Base-by-base conservation (phyloP, 2,888 invertebrate genomes). In the Scaeva pyrastri region DNA sequence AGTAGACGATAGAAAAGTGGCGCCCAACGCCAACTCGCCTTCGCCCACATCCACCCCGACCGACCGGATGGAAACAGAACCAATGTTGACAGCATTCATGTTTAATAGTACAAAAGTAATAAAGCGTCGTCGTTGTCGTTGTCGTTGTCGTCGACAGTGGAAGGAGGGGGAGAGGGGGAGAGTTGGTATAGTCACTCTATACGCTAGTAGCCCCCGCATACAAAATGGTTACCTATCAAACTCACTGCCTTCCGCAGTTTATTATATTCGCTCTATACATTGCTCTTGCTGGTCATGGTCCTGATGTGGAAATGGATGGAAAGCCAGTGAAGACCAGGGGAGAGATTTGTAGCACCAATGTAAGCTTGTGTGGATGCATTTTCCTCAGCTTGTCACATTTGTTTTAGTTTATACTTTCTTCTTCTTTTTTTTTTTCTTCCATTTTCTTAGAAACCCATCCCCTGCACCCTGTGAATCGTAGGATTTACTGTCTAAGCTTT, bases 31-130 rank as follows among this genome's bases (percentile, higher is more conserved):
- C 39, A 31, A 12, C 31, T 26, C 58, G 45, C 12, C 19, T 21
- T 58, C 5, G 16, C 70, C 60, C 56, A 60, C 45, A 43, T 43
- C 72, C 19, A 14, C 60, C n/a, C n/a, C 55, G 6, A 23, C 36
- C 16, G n/a, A 16, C 64, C 64, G 85, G 73, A 82, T 81, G 73
- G 81, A 81, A 68, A 81, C 70, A 81, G 86, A 86, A 86, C 86
- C 86, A 78, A 78, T 87, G 87, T 87, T 87, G 87, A 87, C 87
- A 87, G 87, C 83, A 79, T 83, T 87, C 83, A 87, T 87, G 87
- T 86, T 86, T 82, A 86, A 86, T 86, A 82, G 82, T 87, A 87
- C 79, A 83, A 83, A 87, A 87, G 87, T 87, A 87, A 87, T 87
- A 87, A 83, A 82, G 87, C 60, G 58, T 68, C 86, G 78, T 62